These are phyloP conservation scores for Mongoloraphidia duomilia DNA, from an alignment of 2,888 invertebrate genomes.

Conservation along the genomic window DNA sequence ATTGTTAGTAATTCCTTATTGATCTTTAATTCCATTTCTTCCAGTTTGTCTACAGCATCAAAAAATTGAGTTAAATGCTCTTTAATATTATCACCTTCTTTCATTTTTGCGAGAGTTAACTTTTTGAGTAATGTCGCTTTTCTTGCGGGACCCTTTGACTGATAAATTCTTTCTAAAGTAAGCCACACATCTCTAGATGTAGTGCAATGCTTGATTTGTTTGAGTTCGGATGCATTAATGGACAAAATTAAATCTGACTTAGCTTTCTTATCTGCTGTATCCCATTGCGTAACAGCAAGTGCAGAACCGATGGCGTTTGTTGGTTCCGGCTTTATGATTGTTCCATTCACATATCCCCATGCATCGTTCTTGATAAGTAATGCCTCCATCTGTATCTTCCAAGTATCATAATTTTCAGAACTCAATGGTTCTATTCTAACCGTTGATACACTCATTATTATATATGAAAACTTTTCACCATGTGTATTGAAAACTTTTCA, in stretches of 20 bases:
- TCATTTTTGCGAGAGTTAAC: background rate
- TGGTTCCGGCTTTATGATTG: too few species aligned
- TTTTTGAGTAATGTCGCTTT: background rate
- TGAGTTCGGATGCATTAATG: background rate
- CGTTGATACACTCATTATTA: too few species aligned
- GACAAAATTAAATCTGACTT: background rate
- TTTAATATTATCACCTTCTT: too few species aligned
- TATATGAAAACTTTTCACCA: too few species aligned
- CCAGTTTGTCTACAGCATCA: too few species aligned
- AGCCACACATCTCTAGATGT: background rate
- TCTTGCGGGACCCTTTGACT: background rate
- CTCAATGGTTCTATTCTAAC: background rate
- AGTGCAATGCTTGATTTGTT: background rate
- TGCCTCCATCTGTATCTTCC: background rate
- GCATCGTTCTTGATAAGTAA: background rate
- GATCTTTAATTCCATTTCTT: too few species aligned
- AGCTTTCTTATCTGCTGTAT: too few species aligned
- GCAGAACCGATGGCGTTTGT: too few species aligned
- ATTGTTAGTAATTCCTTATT: too few species aligned
- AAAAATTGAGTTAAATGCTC: too few species aligned
- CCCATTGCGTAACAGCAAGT: too few species aligned
- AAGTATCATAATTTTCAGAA: background rate
- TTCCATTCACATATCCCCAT: background rate
- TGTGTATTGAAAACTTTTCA: too few species aligned
- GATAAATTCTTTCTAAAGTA: background rate